A percentile compares a stretch with the other conserved stretches of the same genome.
Conservation (phyloP, 2,888 invertebrate species). For the Heliconius sara region DNA sequence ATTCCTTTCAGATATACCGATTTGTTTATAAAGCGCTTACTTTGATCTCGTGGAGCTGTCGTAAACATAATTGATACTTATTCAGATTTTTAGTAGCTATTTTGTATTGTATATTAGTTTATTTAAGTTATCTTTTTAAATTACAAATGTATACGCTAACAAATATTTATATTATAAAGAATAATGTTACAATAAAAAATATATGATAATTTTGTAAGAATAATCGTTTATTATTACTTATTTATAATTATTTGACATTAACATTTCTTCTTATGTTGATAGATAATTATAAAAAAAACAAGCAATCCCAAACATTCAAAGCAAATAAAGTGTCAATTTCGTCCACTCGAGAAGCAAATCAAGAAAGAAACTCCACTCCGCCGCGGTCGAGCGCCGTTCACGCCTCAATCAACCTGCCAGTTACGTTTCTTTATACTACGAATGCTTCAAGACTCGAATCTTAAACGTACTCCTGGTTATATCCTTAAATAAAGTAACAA, state of each 20-base stretch:
- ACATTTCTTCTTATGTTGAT: background rate
- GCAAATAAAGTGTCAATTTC: constrained; percentile 76
- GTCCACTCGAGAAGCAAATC: constrained; percentile 81
- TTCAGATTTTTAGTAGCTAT: constrained; percentile 5
- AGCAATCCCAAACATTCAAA: constrained; percentile 59
- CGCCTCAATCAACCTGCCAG: constrained; percentile 82
- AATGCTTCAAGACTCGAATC: constrained; percentile 65
- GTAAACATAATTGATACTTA: constrained; percentile 49
- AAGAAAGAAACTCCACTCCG: constrained; percentile 80
- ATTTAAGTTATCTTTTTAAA: background rate
- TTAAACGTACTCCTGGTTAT: constrained; percentile 42
- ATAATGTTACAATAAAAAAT: background rate
- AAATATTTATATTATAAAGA: background rate
- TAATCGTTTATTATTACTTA: no score
- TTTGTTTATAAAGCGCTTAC: constrained; percentile 58
- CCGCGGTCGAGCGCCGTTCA: constrained; percentile 78
- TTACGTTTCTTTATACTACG: constrained; percentile 74
- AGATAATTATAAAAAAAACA: background rate
- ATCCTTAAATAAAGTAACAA: constrained; percentile 35
- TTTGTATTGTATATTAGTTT: background rate
- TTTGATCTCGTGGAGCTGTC: constrained; percentile 47
- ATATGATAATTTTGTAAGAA: no score
- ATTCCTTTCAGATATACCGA: constrained; percentile 68
- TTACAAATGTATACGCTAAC: background rate
- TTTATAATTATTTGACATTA: background rate